Percentiles rank a stretch among this genome's conserved stretches.
These are phyloP conservation scores for Scaptomyza montana DNA, from an alignment of 1,140 invertebrate genomes.

Conservation along the genomic window DNA sequence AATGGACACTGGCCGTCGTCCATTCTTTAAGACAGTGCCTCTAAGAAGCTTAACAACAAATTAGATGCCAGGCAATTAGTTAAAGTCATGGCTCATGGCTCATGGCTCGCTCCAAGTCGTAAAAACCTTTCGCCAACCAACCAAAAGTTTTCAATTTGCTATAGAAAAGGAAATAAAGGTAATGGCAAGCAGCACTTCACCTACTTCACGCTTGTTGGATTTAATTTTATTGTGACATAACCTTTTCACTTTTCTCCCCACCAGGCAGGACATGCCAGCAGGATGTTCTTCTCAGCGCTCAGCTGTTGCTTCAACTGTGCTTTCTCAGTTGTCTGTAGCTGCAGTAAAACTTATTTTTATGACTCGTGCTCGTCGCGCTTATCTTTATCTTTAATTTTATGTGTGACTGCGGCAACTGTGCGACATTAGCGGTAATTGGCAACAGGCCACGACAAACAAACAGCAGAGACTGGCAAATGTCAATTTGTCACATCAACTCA, in stretches of 20 bases:
- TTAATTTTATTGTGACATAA: conserved; percentile 82
- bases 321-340: conserved; percentile 46
- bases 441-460: conserved; percentile 61
- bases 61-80: conserved; percentile 65
- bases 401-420: conserved; percentile 77
- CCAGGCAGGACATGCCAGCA: conserved; percentile 23
- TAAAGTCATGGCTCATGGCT: conserved; percentile 32
- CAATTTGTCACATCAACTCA: conserved; percentile 62
- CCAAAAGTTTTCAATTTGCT: conserved; percentile 74
- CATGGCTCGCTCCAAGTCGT: conserved; percentile 37
- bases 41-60: conserved; percentile 49
- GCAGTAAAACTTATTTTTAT: conserved; percentile 81
- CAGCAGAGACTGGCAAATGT: conserved; percentile 37
- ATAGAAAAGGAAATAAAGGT: not conserved
- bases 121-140: conserved; percentile 42
- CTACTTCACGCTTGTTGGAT: conserved; percentile 80
- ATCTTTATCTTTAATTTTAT: conserved; percentile 82
- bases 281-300: conserved; percentile 20
- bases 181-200: conserved; percentile 49
- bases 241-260: conserved; percentile 45
- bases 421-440: conserved; percentile 81
- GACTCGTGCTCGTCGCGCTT: conserved; percentile 54
- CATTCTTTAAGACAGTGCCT: conserved; percentile 10
- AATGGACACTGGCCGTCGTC: conserved; percentile 47
- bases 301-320: conserved; percentile 48